A percentile compares a stretch with the other conserved stretches of the same genome.
Evolutionary conservation across 2,888 invertebrate genomes (phyloP).

Genomic region (Eilema griseolum): DNA sequence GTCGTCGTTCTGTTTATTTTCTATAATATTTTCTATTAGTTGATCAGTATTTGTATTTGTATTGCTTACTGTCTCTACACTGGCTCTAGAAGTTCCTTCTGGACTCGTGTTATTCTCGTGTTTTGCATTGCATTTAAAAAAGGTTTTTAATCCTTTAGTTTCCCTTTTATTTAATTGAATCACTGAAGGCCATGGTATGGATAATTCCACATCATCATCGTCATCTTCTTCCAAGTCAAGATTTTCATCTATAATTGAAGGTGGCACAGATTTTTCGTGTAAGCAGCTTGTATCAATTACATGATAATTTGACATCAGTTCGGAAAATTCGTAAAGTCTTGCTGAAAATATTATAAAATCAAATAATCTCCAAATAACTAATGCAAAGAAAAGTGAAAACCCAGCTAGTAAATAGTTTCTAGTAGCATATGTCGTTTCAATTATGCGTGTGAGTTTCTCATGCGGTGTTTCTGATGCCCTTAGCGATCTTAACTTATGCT

Average conservation of each 20-base stretch:
- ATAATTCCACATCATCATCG: conserved; percentile 37
- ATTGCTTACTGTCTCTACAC: conserved; percentile 7
- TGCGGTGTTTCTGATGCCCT: conserved; percentile 47
- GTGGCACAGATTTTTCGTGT: conserved; percentile 42
- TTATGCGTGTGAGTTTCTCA: conserved; percentile 62
- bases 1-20: not conserved
- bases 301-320: conserved; percentile 71
- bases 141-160: conserved; percentile 51
- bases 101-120: not conserved
- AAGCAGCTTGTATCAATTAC: conserved; percentile 61
- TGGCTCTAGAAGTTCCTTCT: not conserved
- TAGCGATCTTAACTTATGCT: conserved; percentile 41
- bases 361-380: conserved; percentile 66
- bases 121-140: conserved; percentile 49
- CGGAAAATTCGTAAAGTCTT: conserved; percentile 72
- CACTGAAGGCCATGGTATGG: conserved; percentile 62
- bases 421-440: conserved; percentile 64
- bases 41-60: not conserved
- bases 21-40: not conserved
- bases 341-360: conserved; percentile 74
- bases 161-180: conserved; percentile 60
- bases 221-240: conserved; percentile 35
- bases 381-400: conserved; percentile 69
- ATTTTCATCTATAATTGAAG: conserved; percentile 17
- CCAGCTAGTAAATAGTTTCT: conserved; percentile 71